phyloP scores from a whole-genome alignment of 2,888 invertebrate genomes.

The Xanthia icteritia region DNA sequence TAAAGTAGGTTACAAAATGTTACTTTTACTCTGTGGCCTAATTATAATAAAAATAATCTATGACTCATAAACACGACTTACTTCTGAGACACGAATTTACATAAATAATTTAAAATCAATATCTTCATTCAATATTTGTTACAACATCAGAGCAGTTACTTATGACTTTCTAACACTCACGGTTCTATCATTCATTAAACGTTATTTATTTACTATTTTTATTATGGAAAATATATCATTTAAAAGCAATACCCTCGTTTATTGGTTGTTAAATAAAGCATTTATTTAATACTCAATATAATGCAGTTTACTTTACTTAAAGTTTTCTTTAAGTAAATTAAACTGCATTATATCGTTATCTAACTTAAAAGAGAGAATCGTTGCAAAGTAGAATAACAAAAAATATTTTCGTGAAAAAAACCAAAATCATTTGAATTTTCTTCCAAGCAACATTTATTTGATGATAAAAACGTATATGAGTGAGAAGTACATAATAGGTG shows the following conservation, averaged over 20 bases:
- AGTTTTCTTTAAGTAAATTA: no score
- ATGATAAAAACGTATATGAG: conserved; percentile 60
- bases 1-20: not conserved
- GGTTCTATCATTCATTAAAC: not conserved
- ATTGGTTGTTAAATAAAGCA: not conserved
- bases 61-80: not conserved
- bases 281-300: not conserved
- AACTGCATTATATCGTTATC: not conserved
- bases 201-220: not conserved
- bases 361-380: not conserved
- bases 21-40: no score
- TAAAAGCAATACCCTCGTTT: not conserved
- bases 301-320: no score
- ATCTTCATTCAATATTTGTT: not conserved
- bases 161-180: not conserved
- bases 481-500: conserved; percentile 81
- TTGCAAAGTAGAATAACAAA: not conserved
- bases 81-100: not conserved
- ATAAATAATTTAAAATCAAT: not conserved
- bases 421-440: not conserved
- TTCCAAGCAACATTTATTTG: conserved; percentile 1
- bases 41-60: not conserved
- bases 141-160: not conserved
- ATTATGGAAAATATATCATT: not conserved
- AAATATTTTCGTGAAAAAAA: not conserved